These are phyloP conservation scores for Lagocephalus sceleratus DNA, from an alignment of 2,797 vertebrate genomes.

Conservation along the genomic window DNA sequence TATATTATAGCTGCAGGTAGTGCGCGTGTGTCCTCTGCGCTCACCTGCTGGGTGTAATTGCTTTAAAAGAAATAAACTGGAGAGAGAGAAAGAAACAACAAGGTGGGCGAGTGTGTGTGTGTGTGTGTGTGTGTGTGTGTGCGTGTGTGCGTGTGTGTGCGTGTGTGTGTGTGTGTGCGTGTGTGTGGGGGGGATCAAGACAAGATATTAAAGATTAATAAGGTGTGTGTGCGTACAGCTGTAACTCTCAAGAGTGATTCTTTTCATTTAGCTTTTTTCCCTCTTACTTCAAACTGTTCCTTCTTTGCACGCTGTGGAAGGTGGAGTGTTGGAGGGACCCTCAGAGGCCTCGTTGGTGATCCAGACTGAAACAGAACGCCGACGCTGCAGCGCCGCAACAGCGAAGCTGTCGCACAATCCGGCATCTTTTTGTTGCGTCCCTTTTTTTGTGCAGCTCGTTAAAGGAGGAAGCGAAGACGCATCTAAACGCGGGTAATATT, in stretches of 20 bases:
- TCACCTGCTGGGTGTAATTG: conserved; percentile 67
- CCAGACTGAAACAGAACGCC: no score
- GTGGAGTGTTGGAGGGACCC: conserved; percentile 41
- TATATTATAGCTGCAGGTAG: conserved; percentile 73
- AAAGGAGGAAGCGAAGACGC: no score
- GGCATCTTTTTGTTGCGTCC: no score
- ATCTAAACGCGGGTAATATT: no score
- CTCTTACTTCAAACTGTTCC: conserved; percentile 58
- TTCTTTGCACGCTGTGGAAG: conserved; percentile 55
- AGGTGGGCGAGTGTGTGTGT: conserved; percentile 4
- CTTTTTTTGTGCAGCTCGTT: no score
- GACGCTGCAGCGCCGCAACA: no score
- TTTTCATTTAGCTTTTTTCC: conserved; percentile 65
- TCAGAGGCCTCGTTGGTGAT: conserved; percentile 45
- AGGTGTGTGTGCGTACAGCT: conserved; percentile 52
- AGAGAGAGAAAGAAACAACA: conserved; percentile 16
- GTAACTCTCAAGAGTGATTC: conserved; percentile 60
- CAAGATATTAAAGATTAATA: conserved; percentile 72
- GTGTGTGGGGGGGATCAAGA: conserved; percentile 21
- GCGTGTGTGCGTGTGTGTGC: conserved; percentile 3
- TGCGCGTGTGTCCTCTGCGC: conserved; percentile 64
- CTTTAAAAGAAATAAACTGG: conserved; percentile 65
- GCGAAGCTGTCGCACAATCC: no score
- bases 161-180: background rate
- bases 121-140: conserved; percentile 2